Evolutionary conservation across 1,140 invertebrate species (phyloP).

Genomic region (Ostrea edulis): DNA sequence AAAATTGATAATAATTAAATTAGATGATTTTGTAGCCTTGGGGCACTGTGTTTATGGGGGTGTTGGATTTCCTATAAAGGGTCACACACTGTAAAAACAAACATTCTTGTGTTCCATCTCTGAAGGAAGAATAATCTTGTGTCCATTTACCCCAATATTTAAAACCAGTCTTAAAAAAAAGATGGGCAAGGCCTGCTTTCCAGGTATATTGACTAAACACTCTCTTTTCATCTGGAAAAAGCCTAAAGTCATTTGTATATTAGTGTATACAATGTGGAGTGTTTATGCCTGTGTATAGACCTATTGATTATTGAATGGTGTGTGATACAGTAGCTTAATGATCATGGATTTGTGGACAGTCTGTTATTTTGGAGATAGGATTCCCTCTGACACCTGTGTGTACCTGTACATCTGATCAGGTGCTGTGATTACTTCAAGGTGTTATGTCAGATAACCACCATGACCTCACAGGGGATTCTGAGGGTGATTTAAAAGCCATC

Average conservation of each 20-base stretch:
- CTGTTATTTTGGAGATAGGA: slow-evolving; percentile 8
- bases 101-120: background rate
- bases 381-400: background rate
- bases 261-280: background rate
- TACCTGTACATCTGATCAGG: slow-evolving; percentile 24
- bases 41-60: background rate
- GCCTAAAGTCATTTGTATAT: background rate
- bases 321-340: background rate
- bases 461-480: background rate
- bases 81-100: slow-evolving; percentile 9
- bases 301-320: slow-evolving; percentile 30
- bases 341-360: background rate
- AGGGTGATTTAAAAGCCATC: background rate
- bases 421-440: background rate
- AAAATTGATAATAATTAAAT: background rate
- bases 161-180: background rate
- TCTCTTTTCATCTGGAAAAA: background rate
- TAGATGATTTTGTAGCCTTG: background rate
- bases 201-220: background rate
- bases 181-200: slow-evolving; percentile 3
- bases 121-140: background rate
- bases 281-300: background rate
- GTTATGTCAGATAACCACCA: background rate
- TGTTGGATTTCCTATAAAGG: background rate
- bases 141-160: background rate